phyloP scores from a whole-genome alignment of 2,797 vertebrate species.

The Botia kubotai region DNA sequence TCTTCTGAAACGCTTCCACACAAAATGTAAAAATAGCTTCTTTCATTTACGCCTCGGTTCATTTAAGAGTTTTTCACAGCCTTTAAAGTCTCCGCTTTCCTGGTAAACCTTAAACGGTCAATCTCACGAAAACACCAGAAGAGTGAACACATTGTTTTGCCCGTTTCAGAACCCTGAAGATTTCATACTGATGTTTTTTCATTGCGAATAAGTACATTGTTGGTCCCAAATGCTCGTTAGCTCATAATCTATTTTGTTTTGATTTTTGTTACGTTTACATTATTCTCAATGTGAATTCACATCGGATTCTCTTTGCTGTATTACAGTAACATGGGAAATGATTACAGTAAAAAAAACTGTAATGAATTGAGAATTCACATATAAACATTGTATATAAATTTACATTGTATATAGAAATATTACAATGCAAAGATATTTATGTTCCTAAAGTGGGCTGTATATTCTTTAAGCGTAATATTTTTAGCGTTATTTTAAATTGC shows the following conservation, averaged over 20 bases:
- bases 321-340: not conserved
- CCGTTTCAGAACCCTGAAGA: not conserved
- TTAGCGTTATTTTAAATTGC: too few species aligned
- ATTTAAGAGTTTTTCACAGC: conserved; percentile 44
- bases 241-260: not conserved
- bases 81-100: conserved; percentile 37
- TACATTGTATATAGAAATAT: not conserved
- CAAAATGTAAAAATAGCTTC: conserved; percentile 2
- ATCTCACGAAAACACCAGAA: conserved; percentile 7
- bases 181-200: not conserved
- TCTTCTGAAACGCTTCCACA: not conserved
- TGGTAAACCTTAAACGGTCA: not conserved
- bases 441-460: not conserved
- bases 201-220: not conserved
- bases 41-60: conserved; percentile 27
- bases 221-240: too few species aligned
- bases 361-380: too few species aligned
- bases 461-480: too few species aligned
- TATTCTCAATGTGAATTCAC: not conserved
- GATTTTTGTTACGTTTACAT: not conserved
- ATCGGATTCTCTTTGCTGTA: too few species aligned
- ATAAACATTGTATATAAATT: too few species aligned
- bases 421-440: not conserved
- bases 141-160: not conserved
- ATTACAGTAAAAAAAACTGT: not conserved